Evolutionary conservation across 2,113 vertebrate species (phyloP).

Genomic region (Kryptolebias marmoratus): DNA sequence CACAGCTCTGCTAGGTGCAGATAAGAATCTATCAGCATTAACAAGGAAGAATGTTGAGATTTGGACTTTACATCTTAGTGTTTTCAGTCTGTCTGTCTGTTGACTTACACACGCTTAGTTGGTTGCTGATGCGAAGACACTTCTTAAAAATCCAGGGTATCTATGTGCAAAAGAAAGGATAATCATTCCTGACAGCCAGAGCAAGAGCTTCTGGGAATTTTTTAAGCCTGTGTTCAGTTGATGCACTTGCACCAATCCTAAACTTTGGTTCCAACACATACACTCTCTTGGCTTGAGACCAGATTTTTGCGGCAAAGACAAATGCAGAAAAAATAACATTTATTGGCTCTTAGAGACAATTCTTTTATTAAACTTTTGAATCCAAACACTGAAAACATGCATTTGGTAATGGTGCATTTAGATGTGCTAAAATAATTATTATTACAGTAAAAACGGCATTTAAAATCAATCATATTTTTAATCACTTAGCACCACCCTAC

Average conservation of each 20-base stretch:
- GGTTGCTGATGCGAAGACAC: not conserved
- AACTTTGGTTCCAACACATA: not conserved
- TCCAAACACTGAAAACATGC: not conserved
- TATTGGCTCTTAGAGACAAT: not conserved
- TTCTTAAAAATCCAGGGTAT: not conserved
- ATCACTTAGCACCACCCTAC: not conserved
- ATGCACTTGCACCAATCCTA: not conserved
- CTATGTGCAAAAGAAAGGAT: not conserved
- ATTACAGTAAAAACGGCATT: too few relatives aligned
- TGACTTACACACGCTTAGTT: not conserved
- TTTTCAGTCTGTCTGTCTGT: not conserved
- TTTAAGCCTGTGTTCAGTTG: not conserved
- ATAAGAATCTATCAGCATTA: slow-evolving; percentile 33
- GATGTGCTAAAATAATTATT: too few relatives aligned
- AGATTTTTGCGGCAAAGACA: too few relatives aligned
- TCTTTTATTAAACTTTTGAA: not conserved
- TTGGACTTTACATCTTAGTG: not conserved
- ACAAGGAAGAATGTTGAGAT: slow-evolving; percentile 33
- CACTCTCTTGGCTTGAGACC: not conserved
- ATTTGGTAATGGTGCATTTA: too few relatives aligned
- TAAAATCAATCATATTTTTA: too few relatives aligned
- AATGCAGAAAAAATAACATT: too few relatives aligned
- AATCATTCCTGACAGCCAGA: slow-evolving; percentile 1
- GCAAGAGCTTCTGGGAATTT: slow-evolving; percentile 1
- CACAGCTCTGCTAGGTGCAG: slow-evolving; percentile 28